A percentile compares a stretch with the other conserved stretches of the same genome.
phyloP scores from a whole-genome alignment of 2,797 vertebrate species.

The Echiichthys vipera region DNA sequence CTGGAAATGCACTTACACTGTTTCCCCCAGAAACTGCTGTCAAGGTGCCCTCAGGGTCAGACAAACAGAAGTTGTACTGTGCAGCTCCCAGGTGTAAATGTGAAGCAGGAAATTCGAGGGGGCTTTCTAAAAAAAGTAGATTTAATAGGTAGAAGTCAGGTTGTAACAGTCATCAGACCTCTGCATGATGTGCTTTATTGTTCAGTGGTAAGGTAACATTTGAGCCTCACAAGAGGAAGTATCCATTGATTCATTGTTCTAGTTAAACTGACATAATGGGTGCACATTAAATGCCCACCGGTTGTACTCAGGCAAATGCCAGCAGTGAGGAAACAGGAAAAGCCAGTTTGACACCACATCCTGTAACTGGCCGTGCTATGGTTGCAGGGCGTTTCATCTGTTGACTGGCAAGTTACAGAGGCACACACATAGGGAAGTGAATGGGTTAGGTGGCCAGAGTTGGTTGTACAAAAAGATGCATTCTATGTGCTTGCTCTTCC shows the following conservation, averaged over 20 bases:
- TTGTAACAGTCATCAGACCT: background rate
- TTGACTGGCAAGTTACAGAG: background rate
- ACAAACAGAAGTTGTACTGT: background rate
- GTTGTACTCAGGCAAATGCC: background rate
- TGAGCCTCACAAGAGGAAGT: constrained; percentile 1
- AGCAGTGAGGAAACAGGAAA: constrained; percentile 50
- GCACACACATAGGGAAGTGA: background rate
- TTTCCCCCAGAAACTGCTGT: background rate
- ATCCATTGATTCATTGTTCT: background rate
- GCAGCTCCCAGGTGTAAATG: background rate
- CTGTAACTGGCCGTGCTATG: background rate
- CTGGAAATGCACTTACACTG: background rate
- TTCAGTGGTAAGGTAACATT: background rate
- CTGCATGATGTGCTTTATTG: constrained; percentile 6
- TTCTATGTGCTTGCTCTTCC: background rate
- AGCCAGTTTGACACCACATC: constrained; percentile 44
- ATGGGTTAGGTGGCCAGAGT: background rate
- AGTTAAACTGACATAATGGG: background rate
- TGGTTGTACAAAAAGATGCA: background rate
- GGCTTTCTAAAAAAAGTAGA: background rate
- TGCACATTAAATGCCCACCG: background rate
- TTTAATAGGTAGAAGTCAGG: background rate
- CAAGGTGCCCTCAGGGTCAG: background rate
- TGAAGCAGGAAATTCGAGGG: background rate
- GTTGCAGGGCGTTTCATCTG: background rate